phyloP scores from a whole-genome alignment of 2,888 invertebrate species.

The Plagodis pulveraria region DNA sequence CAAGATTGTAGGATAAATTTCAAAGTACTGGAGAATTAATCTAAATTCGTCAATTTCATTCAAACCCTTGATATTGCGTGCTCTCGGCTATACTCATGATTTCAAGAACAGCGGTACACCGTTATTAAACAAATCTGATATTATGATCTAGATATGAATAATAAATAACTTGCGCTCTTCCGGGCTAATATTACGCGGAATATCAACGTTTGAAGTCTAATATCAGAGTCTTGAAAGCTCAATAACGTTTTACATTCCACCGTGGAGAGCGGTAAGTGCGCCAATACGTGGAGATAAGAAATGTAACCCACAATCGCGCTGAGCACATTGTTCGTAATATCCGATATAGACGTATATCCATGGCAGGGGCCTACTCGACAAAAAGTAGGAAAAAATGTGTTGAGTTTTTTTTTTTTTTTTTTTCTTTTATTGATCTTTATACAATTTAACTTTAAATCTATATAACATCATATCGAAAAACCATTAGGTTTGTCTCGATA shows the following conservation, averaged over 20 bases:
- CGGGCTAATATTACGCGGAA: conserved; percentile 45
- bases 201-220: conserved; percentile 63
- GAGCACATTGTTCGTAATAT: conserved; percentile 57
- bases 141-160: conserved; percentile 55
- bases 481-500: too few relatives aligned
- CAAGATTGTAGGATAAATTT: too few relatives aligned
- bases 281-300: conserved; percentile 72
- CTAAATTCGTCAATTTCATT: too few relatives aligned
- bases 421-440: too few relatives aligned
- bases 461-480: too few relatives aligned
- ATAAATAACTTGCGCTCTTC: conserved; percentile 53
- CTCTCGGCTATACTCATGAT: not conserved
- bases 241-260: conserved; percentile 70
- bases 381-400: not conserved
- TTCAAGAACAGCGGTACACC: conserved; percentile 24
- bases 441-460: too few relatives aligned
- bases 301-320: conserved; percentile 62
- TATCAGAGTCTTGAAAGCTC: conserved; percentile 62
- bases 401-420: too few relatives aligned
- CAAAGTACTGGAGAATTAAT: too few relatives aligned
- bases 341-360: conserved; percentile 29
- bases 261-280: conserved; percentile 61
- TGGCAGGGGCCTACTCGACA: not conserved
- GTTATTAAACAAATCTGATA: conserved; percentile 31
- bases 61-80: too few relatives aligned